Evolutionary conservation across 1,140 invertebrate genomes (phyloP).

Genomic region (Branchinecta lynchi): DNA sequence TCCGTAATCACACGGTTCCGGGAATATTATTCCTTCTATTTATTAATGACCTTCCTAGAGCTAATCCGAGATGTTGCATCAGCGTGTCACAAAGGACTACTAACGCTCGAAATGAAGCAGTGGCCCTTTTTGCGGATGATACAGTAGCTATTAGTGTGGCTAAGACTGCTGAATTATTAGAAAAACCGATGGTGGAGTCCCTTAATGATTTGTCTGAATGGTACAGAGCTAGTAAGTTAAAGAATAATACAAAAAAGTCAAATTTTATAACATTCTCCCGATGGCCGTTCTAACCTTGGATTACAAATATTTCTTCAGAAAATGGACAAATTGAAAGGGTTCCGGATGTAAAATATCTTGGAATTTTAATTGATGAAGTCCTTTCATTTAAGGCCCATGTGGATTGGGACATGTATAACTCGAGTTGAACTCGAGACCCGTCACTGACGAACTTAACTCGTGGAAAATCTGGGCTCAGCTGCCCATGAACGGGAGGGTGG

Average conservation of each 20-base stretch:
- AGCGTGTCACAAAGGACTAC: neutral
- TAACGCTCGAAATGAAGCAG: neutral
- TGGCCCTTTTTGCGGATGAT: neutral
- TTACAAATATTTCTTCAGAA: neutral
- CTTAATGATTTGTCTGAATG: neutral
- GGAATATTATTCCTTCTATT: constrained; percentile 1
- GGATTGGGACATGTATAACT: too few species aligned
- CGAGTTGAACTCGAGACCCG: too few species aligned
- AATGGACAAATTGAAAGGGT: too few species aligned
- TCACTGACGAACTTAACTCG: too few species aligned
- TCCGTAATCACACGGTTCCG: too few species aligned
- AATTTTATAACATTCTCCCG: constrained; percentile 6
- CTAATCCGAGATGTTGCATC: neutral
- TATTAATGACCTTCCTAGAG: neutral
- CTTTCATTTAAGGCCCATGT: too few species aligned
- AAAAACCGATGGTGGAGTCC: neutral
- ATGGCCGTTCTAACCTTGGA: neutral
- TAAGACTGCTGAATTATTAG: neutral
- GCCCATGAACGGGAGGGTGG: too few species aligned
- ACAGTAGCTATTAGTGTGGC: neutral
- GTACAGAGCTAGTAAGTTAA: neutral
- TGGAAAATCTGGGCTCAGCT: too few species aligned
- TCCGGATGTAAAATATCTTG: too few species aligned
- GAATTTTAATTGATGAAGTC: too few species aligned
- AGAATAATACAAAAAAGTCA: neutral